A percentile compares a stretch with the other conserved stretches of the same genome.
Conservation (phyloP, 2,888 invertebrate genomes). For the Pheosia gnoma region DNA sequence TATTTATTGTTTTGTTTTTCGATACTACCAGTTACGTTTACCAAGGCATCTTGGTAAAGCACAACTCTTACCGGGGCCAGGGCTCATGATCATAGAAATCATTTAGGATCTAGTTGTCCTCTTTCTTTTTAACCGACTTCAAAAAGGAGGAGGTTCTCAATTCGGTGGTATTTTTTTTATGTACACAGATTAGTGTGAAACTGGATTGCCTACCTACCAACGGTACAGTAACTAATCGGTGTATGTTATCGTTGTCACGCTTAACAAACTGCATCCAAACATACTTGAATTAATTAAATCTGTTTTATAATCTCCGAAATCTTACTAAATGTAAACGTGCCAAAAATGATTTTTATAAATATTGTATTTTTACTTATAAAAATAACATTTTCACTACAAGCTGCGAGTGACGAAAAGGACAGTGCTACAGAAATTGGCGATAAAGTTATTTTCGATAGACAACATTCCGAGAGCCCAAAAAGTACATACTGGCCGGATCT, state of each 20-base stretch:
- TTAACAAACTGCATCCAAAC: conserved; percentile 29
- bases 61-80: too few species aligned
- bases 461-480: conserved; percentile 26
- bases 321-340: conserved; percentile 24
- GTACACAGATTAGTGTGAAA: too few species aligned
- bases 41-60: too few species aligned
- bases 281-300: conserved; percentile 34
- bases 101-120: too few species aligned
- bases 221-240: too few species aligned
- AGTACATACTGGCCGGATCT: conserved; percentile 60
- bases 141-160: too few species aligned
- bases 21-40: too few species aligned
- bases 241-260: conserved; percentile 19
- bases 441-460: background rate
- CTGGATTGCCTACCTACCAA: too few species aligned
- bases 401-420: conserved; percentile 29
- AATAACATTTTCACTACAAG: background rate
- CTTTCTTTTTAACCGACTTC: too few species aligned
- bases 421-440: conserved; percentile 4
- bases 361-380: conserved; percentile 11
- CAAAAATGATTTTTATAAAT: conserved; percentile 18
- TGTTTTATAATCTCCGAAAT: conserved; percentile 9
- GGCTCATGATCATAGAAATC: too few species aligned
- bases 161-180: too few species aligned
- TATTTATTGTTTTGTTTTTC: too few species aligned